These are phyloP conservation scores for Acanthacorydalis orientalis DNA, from an alignment of 2,888 invertebrate species.

Conservation along the genomic window DNA sequence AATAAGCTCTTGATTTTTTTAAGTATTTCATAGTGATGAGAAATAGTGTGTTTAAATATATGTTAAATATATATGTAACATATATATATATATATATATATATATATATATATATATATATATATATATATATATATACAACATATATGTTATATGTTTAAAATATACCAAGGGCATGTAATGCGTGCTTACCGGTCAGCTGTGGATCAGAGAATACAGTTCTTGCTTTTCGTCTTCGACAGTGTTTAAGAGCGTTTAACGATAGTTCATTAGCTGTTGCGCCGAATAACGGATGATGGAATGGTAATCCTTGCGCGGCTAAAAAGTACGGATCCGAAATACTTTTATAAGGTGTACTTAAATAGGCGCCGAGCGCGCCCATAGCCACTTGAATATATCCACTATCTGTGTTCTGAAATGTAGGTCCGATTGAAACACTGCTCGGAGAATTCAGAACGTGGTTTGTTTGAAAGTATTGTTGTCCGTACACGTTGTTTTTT, in stretches of 20 bases:
- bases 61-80: no score
- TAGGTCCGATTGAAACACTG: slow-evolving; percentile 15
- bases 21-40: no score
- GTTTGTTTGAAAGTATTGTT: neutral
- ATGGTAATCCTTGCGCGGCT: slow-evolving; percentile 44
- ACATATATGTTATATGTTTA: no score
- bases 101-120: no score
- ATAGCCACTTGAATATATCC: slow-evolving; percentile 53
- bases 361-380: slow-evolving; percentile 49
- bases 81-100: no score
- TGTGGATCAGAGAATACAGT: slow-evolving; percentile 81
- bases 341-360: slow-evolving; percentile 49
- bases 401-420: slow-evolving; percentile 25
- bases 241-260: slow-evolving; percentile 71
- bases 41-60: no score
- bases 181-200: slow-evolving; percentile 29
- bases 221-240: slow-evolving; percentile 87
- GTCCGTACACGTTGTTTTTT: neutral
- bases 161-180: neutral
- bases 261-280: slow-evolving; percentile 44
- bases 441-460: neutral
- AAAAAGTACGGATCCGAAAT: slow-evolving; percentile 55
- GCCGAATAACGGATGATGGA: slow-evolving; percentile 49
- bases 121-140: no score
- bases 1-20: no score